These are phyloP conservation scores for Phymanthus crucifer DNA, from an alignment of 92 coral and sea anemone genomes.

Conservation along the genomic window DNA sequence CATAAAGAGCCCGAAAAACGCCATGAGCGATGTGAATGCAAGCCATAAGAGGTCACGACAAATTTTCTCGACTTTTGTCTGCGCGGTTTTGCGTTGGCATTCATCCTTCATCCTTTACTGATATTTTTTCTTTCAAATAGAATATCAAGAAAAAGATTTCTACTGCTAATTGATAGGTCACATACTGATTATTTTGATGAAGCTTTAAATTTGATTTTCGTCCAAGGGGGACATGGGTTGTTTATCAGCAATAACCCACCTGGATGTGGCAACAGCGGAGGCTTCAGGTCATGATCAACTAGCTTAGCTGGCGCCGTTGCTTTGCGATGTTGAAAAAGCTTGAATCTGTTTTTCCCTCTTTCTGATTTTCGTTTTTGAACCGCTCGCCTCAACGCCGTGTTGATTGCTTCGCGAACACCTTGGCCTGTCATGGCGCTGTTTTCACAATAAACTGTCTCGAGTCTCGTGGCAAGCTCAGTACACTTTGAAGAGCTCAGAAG, in stretches of 20 bases:
- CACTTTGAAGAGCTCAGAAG: constrained; percentile 58
- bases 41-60: no score
- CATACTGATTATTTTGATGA: no score
- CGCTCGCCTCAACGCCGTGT: constrained; percentile 66
- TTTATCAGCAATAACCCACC: constrained; percentile 47
- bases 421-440: constrained; percentile 68
- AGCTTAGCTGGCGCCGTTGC: constrained; percentile 34
- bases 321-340: constrained; percentile 43
- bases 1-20: no score
- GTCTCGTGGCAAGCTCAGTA: constrained; percentile 61
- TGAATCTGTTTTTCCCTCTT: constrained; percentile 30
- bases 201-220: no score
- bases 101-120: no score
- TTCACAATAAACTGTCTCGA: constrained; percentile 74
- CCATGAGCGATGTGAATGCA: no score
- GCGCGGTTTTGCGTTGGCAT: no score
- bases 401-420: constrained; percentile 62
- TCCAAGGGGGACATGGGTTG: no score
- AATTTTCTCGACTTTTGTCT: no score
- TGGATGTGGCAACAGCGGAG: constrained; percentile 76
- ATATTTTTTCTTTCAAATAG: no score
- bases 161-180: no score
- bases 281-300: constrained; percentile 44
- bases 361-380: constrained; percentile 27
- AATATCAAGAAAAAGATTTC: no score